Evolutionary conservation across 2,113 vertebrate species (phyloP).

Genomic region (Cardinalis cardinalis): DNA sequence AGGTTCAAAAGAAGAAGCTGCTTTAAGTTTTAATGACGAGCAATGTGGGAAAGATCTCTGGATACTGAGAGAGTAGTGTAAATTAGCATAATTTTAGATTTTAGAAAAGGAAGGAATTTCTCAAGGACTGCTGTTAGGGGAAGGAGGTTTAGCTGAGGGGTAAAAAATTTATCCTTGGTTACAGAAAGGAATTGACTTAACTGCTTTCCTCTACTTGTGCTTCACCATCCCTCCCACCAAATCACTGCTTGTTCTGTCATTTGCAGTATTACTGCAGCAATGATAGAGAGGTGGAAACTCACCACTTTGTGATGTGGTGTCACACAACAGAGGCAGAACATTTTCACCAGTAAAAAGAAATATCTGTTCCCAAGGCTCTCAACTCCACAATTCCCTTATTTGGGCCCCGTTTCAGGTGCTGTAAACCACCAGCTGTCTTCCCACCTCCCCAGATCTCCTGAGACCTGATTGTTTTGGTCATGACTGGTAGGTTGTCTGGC

Average conservation of each 20-base stretch:
- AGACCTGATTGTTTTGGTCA: conserved; percentile 26
- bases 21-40: background rate
- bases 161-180: background rate
- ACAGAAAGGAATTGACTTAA: background rate
- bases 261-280: background rate
- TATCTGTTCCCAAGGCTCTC: background rate
- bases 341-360: background rate
- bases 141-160: background rate
- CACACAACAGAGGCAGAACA: background rate
- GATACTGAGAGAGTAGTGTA: background rate
- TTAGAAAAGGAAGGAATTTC: background rate
- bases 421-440: conserved; percentile 44
- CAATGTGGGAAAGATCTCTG: background rate
- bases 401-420: conserved; percentile 36
- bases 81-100: background rate
- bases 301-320: background rate
- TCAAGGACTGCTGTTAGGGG: background rate
- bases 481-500: conserved; percentile 45
- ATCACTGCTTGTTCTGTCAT: background rate
- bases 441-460: conserved; percentile 4
- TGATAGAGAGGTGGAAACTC: background rate
- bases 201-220: background rate
- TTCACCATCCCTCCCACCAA: background rate
- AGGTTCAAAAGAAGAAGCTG: background rate
- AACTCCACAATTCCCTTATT: background rate